Base-by-base conservation (phyloP, 2,113 vertebrate species). In the Pheucticus melanocephalus region DNA sequence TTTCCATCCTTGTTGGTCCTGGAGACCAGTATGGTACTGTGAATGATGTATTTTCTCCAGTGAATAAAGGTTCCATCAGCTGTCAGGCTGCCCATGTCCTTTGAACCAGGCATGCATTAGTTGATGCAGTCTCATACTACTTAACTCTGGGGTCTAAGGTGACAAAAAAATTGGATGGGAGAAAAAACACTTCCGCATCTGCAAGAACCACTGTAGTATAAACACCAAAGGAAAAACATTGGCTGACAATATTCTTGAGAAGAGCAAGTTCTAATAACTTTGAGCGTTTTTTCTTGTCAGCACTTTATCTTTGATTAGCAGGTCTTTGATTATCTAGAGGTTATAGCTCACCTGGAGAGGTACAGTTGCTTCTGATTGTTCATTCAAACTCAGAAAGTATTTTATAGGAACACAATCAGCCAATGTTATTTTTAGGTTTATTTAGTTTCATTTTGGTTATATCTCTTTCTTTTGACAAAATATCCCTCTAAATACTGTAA, bases 1-100 rank as follows among this genome's bases (percentile, higher is more conserved):
- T 73, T 85, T 85, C 27, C 6, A 22, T 79, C 35, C 33, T 77
- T 60, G 3, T 17, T 35, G 16, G 12, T 65, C 7, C 35, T 87
- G 30, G 39, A 54, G 15, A 33, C 11, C 30, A 65, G 28, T 24
- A 25, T 76, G 18, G 15, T 77, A 15, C 37, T 57, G 23, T 45
- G 20, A 57, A 22, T 24, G 31, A 16, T 10, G 1, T 44, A 7
- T 18, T 10, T 45, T 20, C 23, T 54, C 13, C n/a, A 54, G 44
- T 19, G 75, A 23, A 33, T 50, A 6, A 8, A 40, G 10, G 15
- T 59, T 88, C 31, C 39, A 42, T 77, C 14, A 33, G 72, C 4
- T 57, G 40, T 15, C 25, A 65, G 42, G 42, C n/a, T 78, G 45
- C 23, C 30, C 0, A 0, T 33, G 39, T 70, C 12, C 21, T 39